Evolutionary conservation across 2,888 invertebrate species (phyloP), one percentile per base, ranked within the genome.

Genomic region (Platynereis dumerilii): DNA sequence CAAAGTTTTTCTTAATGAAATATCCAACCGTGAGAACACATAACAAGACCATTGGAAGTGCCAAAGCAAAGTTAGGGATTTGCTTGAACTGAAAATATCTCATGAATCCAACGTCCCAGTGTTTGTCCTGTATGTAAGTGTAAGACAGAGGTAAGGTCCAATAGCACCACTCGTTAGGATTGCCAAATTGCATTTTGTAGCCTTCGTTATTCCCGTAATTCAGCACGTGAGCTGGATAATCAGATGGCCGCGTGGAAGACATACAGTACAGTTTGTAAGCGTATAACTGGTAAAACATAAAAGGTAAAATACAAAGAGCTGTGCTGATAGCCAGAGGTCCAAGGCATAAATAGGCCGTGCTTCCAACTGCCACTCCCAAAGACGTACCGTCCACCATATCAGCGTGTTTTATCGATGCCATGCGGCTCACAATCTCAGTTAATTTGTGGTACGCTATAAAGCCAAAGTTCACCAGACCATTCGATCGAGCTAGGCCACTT

Each of bases 101-200:
- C 15, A 97, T 84, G 74, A 96, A 91, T 0, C 97, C 96, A 55
- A 98, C 94, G 84, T 94, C 88, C 98, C 98, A 99, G 81, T 98
- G 96, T 75, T 92, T 90, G 29, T 87, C 88, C 84, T 99, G 98
- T 60, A 98, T 88, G 76, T 93, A 92, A 0, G 90, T 88, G 84
- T 97, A 96, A 12, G 94, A 91, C 55, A 93, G 78, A 1, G 86
- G 86, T n/a, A 86, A 28, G 2, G 65, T 61, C 26, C 77, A 64
- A 63, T 74, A 68, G 74, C 87, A 88, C 87, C 88, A 88, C 2
- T 76, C 72, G 10, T 68, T 69, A 2, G 75, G 69, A 22, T 66
- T 69, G 53, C 77, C 75, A 28, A 77, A 76, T 2, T 76, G 73
- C 42, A 84, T 64, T 58, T 77, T 77, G 53, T 80, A 80, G 10